Conservation (phyloP, 1,140 invertebrate genomes). For the Venturia canescens region DNA sequence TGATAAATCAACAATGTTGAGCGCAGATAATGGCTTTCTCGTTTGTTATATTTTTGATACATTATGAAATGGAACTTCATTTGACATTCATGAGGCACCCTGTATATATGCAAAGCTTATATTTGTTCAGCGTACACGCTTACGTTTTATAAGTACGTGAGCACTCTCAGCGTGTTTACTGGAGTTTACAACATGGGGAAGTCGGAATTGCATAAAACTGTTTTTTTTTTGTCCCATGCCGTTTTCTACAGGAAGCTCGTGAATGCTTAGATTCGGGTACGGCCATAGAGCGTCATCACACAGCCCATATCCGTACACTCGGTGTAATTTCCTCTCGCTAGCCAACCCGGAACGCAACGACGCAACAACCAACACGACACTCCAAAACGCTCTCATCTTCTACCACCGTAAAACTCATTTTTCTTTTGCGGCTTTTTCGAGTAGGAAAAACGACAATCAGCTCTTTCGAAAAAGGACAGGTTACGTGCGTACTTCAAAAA, state of each 20-base stretch:
- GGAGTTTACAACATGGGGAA: not conserved
- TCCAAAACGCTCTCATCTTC: no score
- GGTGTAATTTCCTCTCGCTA: not conserved
- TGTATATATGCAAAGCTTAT: not conserved
- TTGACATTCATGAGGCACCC: not conserved
- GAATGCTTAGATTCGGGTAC: not conserved
- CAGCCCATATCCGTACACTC: conserved; percentile 9
- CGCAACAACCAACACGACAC: no score
- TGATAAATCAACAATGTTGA: no score
- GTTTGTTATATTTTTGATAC: not conserved
- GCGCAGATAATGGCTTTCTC: not conserved
- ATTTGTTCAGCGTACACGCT: not conserved
- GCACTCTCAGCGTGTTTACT: not conserved
- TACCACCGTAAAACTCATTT: no score
- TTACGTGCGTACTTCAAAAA: no score
- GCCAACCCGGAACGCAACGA: not conserved
- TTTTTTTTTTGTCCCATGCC: not conserved
- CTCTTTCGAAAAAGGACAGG: no score
- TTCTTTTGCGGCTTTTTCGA: no score
- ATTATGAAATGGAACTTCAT: not conserved
- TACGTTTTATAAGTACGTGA: not conserved
- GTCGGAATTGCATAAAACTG: not conserved
- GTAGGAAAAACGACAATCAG: no score
- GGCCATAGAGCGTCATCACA: not conserved
- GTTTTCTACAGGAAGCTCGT: not conserved